phyloP scores from a whole-genome alignment of 2,888 invertebrate species.

The Galeruca laticollis region DNA sequence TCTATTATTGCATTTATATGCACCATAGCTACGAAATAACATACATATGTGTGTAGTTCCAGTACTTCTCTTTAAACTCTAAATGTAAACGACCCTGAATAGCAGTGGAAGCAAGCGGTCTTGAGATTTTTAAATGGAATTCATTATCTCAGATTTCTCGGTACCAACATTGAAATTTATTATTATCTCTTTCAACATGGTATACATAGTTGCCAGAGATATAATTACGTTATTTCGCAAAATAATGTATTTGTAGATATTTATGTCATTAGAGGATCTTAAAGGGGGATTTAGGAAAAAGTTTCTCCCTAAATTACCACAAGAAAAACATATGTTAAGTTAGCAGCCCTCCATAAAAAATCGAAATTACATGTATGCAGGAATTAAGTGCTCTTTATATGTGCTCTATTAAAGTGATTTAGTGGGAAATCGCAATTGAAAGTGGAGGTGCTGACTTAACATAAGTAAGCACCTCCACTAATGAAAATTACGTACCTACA shows the following conservation, averaged over 20 bases:
- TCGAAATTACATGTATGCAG: too few relatives aligned
- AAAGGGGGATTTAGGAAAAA: too few relatives aligned
- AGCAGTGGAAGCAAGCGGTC: constrained; percentile 41
- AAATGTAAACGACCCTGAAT: constrained; percentile 53
- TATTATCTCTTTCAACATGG: constrained; percentile 35
- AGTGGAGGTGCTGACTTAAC: too few relatives aligned
- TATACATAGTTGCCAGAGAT: constrained; percentile 18
- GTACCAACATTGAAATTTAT: constrained; percentile 40
- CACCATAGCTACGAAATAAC: constrained; percentile 16
- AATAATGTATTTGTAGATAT: neutral
- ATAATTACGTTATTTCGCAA: neutral
- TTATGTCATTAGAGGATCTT: neutral
- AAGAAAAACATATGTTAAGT: too few relatives aligned
- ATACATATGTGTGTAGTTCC: constrained; percentile 44
- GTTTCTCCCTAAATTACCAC: too few relatives aligned
- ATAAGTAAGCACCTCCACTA: too few relatives aligned
- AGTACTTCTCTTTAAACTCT: constrained; percentile 42
- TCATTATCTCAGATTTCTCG: constrained; percentile 50
- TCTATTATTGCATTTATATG: constrained; percentile 35
- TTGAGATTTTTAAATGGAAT: constrained; percentile 49
- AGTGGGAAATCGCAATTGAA: too few relatives aligned
- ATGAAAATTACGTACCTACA: too few relatives aligned
- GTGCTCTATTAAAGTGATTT: too few relatives aligned
- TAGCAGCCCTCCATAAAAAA: too few relatives aligned
- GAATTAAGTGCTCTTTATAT: too few relatives aligned